Conservation (phyloP, 2,888 invertebrate species). For the Dicyrtomina minuta region DNA sequence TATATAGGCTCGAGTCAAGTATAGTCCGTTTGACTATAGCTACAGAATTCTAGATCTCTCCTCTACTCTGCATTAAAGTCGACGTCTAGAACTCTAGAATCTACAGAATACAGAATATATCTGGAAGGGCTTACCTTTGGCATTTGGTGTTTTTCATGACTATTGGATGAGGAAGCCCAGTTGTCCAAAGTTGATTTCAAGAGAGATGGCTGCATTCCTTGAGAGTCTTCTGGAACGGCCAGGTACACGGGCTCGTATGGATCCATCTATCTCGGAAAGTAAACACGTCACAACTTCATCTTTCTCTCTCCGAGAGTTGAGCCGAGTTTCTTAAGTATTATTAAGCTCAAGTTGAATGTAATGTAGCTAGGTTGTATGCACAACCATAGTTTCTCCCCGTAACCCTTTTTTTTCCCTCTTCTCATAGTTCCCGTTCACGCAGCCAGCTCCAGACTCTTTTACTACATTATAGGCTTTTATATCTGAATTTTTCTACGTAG, state of each 20-base stretch:
- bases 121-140: constrained; percentile 62
- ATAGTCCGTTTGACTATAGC: too few species aligned
- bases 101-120: too few species aligned
- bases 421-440: too few species aligned
- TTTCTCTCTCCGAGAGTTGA: constrained; percentile 2
- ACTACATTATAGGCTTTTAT: too few species aligned
- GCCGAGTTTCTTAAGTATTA: background rate
- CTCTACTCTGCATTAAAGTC: background rate
- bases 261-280: constrained; percentile 62
- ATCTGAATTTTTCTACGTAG: too few species aligned
- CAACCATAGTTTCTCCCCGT: too few species aligned
- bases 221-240: constrained; percentile 68
- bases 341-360: background rate
- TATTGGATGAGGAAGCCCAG: constrained; percentile 52
- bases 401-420: too few species aligned
- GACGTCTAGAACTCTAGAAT: too few species aligned
- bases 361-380: too few species aligned
- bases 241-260: constrained; percentile 68
- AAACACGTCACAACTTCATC: constrained; percentile 22
- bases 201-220: constrained; percentile 67
- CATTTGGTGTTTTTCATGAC: constrained; percentile 57
- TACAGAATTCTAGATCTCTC: background rate
- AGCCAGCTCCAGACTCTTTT: too few species aligned
- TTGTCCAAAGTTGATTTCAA: constrained; percentile 64
- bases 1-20: too few species aligned